A percentile compares a stretch with the other conserved stretches of the same genome.
These are phyloP conservation scores for Xenopus tropicalis DNA, from an alignment of 2,113 vertebrate species.

Conservation along the genomic window DNA sequence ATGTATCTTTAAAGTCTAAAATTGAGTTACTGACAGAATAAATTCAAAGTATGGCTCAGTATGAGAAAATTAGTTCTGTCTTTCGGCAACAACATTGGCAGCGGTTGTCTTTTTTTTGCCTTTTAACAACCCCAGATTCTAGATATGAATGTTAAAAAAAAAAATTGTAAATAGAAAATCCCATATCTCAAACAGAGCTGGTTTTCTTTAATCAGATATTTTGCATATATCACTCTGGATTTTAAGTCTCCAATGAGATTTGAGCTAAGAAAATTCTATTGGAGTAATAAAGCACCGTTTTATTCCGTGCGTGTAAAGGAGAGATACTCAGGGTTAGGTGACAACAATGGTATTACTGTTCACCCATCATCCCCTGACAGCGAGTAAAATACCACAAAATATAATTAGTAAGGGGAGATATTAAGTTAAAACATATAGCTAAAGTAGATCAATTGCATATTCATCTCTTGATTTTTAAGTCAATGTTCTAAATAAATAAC, in stretches of 20 bases:
- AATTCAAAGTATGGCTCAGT: background rate
- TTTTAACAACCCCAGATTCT: constrained; percentile 39
- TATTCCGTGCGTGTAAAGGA: constrained; percentile 51
- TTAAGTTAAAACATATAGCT: constrained; percentile 64
- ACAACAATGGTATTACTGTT: constrained; percentile 52
- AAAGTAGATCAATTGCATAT: constrained; percentile 52
- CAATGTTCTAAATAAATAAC: constrained; percentile 66
- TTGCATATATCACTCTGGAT: constrained; percentile 59
- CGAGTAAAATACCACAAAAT: constrained; percentile 60
- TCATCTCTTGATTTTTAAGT: constrained; percentile 58
- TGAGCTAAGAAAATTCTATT: constrained; percentile 53
- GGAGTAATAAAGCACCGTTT: constrained; percentile 60
- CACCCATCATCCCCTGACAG: constrained; percentile 64
- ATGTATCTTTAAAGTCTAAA: no score
- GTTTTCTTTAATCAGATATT: constrained; percentile 60
- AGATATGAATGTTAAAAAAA: constrained; percentile 56
- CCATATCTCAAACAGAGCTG: constrained; percentile 62
- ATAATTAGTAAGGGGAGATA: constrained; percentile 61
- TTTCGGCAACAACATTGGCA: constrained; percentile 19
- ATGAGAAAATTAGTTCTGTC: constrained; percentile 9
- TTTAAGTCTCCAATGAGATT: constrained; percentile 57
- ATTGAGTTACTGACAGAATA: no score
- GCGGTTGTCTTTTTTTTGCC: constrained; percentile 53
- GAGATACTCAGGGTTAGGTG: constrained; percentile 57
- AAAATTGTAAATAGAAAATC: constrained; percentile 56